Evolutionary conservation across 2,888 invertebrate genomes (phyloP).

Genomic region (Koerneria pararmatus): DNA sequence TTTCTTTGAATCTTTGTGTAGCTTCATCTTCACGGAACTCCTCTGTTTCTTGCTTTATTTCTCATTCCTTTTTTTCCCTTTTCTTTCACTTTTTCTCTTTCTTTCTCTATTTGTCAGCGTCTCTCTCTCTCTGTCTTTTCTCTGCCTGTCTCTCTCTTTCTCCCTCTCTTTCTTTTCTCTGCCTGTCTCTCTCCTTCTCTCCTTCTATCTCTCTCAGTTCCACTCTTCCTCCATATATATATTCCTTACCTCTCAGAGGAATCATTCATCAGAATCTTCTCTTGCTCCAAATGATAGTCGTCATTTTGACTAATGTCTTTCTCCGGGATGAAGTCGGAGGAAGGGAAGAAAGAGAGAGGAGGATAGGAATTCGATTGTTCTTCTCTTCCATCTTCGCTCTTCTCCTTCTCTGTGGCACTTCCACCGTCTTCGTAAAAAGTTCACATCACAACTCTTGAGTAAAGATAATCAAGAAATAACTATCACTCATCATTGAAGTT

Average conservation of each 20-base stretch:
- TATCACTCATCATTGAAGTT: no score
- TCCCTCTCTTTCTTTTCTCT: neutral
- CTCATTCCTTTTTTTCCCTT: neutral
- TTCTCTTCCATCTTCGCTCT: no score
- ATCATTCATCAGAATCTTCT: slow-evolving; percentile 15
- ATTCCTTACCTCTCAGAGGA: neutral
- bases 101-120: slow-evolving; percentile 23
- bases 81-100: slow-evolving; percentile 8
- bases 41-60: slow-evolving; percentile 15
- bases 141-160: neutral
- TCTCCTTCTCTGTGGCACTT: no score
- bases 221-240: neutral
- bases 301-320: neutral
- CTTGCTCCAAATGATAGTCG: neutral
- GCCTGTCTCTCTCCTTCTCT: slow-evolving; percentile 5
- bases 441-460: no score
- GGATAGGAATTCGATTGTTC: no score
- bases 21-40: neutral
- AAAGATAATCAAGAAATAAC: no score
- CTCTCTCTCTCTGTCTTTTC: slow-evolving; percentile 13
- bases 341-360: no score
- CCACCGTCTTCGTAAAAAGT: no score
- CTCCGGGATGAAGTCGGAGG: neutral
- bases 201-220: slow-evolving; percentile 5
- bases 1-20: neutral